Conservation (phyloP, 2,797 vertebrate genomes). For the Ciconia nigra region DNA sequence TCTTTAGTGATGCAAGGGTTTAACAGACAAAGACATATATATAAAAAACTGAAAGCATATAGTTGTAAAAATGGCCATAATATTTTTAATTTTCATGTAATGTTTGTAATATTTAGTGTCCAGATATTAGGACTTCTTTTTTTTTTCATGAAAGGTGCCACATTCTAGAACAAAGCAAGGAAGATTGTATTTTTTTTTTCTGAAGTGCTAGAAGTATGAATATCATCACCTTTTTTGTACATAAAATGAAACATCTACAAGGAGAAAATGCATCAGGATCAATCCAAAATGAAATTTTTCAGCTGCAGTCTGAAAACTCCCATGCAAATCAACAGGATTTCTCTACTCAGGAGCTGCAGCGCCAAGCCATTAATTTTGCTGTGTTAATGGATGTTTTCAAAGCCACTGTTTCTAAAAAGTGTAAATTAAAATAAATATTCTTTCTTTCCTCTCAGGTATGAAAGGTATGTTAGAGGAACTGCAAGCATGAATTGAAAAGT, state of each 20-base stretch:
- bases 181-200: background rate
- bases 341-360: background rate
- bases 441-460: background rate
- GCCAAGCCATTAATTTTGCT: background rate
- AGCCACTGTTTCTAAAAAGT: background rate
- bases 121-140: background rate
- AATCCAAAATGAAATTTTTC: background rate
- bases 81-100: background rate
- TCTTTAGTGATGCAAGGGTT: background rate
- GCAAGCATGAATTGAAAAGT: background rate
- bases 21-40: background rate
- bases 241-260: background rate
- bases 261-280: background rate
- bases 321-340: background rate
- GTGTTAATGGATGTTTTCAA: background rate
- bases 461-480: background rate
- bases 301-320: background rate
- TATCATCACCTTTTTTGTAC: background rate
- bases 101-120: rapidly evolving
- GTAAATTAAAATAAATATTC: background rate
- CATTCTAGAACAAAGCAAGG: background rate
- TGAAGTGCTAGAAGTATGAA: background rate
- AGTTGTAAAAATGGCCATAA: background rate
- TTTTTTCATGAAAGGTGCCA: background rate
- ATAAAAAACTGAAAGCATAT: background rate